A percentile compares a stretch with the other conserved stretches of the same genome.
These are phyloP conservation scores for Fistularia commersonii DNA, from an alignment of 2,797 vertebrate genomes.

Conservation along the genomic window DNA sequence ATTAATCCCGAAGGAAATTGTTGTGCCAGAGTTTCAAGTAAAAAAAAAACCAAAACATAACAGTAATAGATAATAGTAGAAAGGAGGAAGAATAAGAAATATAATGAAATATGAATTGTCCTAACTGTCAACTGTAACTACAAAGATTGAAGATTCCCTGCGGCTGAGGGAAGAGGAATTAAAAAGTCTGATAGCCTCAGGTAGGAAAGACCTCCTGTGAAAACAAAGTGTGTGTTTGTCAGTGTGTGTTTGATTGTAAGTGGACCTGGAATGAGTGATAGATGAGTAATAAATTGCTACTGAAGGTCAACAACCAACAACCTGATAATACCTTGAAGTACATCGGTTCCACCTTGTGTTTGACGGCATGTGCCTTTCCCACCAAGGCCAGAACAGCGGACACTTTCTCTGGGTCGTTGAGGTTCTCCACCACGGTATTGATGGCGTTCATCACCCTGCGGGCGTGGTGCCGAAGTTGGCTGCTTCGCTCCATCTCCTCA, in stretches of 20 bases:
- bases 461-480: constrained; percentile 89
- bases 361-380: constrained; percentile 93
- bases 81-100: too few species aligned
- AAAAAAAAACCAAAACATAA: too few species aligned
- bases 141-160: too few species aligned
- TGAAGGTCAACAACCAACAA: background rate
- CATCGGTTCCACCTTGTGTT: constrained; percentile 96
- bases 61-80: too few species aligned
- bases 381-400: constrained; percentile 88
- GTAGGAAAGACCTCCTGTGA: too few species aligned
- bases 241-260: background rate
- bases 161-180: too few species aligned
- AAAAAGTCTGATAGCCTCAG: too few species aligned
- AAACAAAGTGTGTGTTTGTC: too few species aligned
- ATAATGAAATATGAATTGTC: too few species aligned
- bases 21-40: too few species aligned
- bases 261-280: background rate
- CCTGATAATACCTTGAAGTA: constrained; percentile 88
- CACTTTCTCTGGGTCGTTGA: constrained; percentile 90
- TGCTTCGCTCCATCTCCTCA: constrained; percentile 90
- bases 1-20: too few species aligned
- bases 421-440: constrained; percentile 93
- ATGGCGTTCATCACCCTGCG: constrained; percentile 92
- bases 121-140: too few species aligned
- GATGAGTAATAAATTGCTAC: background rate